Base-by-base conservation (phyloP, 2,113 vertebrate genomes). In the Empidonax alnorum region DNA sequence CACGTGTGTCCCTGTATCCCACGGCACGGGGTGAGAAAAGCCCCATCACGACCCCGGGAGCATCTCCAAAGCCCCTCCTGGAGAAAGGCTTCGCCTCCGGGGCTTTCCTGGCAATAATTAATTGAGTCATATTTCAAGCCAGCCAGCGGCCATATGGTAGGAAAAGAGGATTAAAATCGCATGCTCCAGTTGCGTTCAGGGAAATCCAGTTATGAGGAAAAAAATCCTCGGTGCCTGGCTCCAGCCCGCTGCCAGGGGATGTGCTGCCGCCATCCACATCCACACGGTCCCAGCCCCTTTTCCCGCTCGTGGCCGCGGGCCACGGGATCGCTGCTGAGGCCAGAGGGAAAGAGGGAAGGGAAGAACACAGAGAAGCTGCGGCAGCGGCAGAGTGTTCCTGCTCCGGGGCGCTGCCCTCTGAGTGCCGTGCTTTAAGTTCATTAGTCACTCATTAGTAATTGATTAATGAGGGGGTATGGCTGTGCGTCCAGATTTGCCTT, bases 61-160 rank as follows among this genome's bases (percentile, higher is more conserved):
- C 67, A 0, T 30, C 87, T 81, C n/a, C 5, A 69, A 91, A 65
- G 50, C 47, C 62, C 66, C 66, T 93, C 69, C 62, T 3, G 9
- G 74, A 73, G 87, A 6, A 87, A 93, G 85, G 62, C 58, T 83
- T 35, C 7, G 2, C 90, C 94, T 92, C 73, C 18, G 8, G 94
- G 93, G 96, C 94, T 93, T 58, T 81, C 81, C 95, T 90, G 84
- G 76, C 91, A 71, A 93, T 93, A 94, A 87, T 96, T 96, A 97
- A 98, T 90, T 78, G 96, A 98, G 94, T 97, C 97, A 73, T 93
- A 96, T 97, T 97, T 96, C 97, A 96, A 80, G 67, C 94, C 95
- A 96, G 94, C 81, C 95, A 89, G 69, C 67, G 81, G 96, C 97
- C 97, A 96, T 98, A 97, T 96, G 98, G 95, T 47, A 63, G 93